Percentiles rank a stretch among this genome's conserved stretches.
phyloP scores from a whole-genome alignment of 1,140 invertebrate species.

The Heliconius congener region DNA sequence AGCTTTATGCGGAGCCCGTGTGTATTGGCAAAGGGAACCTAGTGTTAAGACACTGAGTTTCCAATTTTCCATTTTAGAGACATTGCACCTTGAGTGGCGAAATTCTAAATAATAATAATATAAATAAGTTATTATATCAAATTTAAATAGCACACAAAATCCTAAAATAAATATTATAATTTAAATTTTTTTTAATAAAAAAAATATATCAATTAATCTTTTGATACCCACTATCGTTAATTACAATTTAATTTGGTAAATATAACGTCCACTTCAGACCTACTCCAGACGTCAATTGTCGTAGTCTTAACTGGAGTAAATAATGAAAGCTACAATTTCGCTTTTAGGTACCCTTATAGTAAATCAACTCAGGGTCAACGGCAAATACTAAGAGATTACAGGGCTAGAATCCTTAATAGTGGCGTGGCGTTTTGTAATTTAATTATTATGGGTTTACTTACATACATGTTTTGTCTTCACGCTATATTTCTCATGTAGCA shows the following conservation, averaged over 20 bases:
- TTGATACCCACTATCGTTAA: not conserved
- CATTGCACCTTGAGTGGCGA: too few relatives aligned
- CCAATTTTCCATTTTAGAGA: too few relatives aligned
- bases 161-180: not conserved
- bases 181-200: not conserved
- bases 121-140: not conserved
- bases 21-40: not conserved
- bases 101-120: not conserved
- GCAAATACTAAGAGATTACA: too few relatives aligned
- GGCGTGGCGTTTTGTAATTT: not conserved
- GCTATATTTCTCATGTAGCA: too few relatives aligned
- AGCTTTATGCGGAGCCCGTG: not conserved
- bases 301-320: not conserved
- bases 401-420: not conserved
- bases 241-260: constrained; percentile 8
- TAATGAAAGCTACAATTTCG: constrained; percentile 1
- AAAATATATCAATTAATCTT: not conserved
- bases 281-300: not conserved
- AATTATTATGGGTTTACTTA: not conserved
- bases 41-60: not conserved
- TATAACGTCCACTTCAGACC: not conserved
- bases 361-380: not conserved
- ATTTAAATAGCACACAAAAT: too few relatives aligned
- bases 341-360: not conserved
- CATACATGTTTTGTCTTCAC: too few relatives aligned